Base-by-base conservation (phyloP, 2,888 invertebrate species). In the Orthosia gothica region DNA sequence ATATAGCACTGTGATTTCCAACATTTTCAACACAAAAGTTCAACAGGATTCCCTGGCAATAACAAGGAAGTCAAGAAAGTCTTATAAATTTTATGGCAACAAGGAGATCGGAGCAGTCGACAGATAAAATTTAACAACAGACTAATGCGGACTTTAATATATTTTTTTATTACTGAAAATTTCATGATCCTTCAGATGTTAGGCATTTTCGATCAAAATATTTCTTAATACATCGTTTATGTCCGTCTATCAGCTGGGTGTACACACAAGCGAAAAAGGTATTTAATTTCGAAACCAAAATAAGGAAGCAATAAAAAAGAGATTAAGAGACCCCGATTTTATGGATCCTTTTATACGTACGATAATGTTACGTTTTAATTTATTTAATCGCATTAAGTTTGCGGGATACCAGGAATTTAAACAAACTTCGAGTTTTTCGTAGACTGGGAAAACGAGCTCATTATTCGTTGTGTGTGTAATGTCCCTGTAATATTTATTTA, bases 351-450 rank as follows among this genome's bases (percentile, higher is more conserved):
- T 85, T 71, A 84, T 73, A 68, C 63, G 67, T 74, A 74, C 82
- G 76, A 69, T 82, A 80, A 84, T 80, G 73, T 71, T 61, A 74
- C 68, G 72, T 71, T 82, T 84, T 84, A 86, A 85, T 85, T 84
- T 84, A 85, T 84, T 77, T 77, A 84, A 86, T 82, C 71, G 66
- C 20, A 64, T 79, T 74, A 77, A 76, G 67, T 73, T 72, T 70
- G 20, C 57, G 67, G 52, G 64, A 59, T 59, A 57, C 16, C 62
- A 47, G 40, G 20, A 40, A 63, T 61, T 73, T n/a, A 57, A 80
- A 65, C 50, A 50, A 26, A 62, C 32, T 63, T 79, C 57, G 74
- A 79, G 74, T 65, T 78, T 67, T 50, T 18, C 26, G 15, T 20
- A 49, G 18, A 13, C 18, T 26, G 50, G n/a, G 26, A 55, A 76